Base-by-base conservation (phyloP, 2,888 invertebrate genomes). In the Lycaena phlaeas region DNA sequence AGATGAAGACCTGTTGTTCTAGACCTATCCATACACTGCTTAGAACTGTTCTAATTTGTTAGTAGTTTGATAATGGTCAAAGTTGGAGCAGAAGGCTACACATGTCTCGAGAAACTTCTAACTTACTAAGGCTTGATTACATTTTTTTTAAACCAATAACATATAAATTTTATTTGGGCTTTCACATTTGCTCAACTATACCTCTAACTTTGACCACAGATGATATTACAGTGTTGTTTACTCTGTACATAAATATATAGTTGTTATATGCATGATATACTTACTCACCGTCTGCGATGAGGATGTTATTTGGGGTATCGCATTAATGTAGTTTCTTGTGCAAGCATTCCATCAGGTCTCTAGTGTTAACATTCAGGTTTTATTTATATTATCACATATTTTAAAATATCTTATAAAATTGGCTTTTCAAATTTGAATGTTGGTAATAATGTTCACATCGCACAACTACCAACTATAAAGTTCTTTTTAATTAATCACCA, bases 1-100 rank as follows among this genome's bases (percentile, higher is more conserved):
- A 29, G 96, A 97, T 61, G 95, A 95, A 64, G 96, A 97, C 78
- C 81, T 97, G 45, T 85, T 97, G 43, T 97, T 97, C 85, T 95
- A 93, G 87, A 50, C 29, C n/a, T 15, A 7, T 18, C 18, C 18
- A 27, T 18, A 10, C 14, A 18, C 22, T 7, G 39, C 39, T 27
- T 36, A 37, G 34, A 29, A n/a, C n/a, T 36, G 25, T 40, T 27
- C 17, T 40, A 42, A 47, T 34, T 41, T 37, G 36, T 41, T 43
- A 39, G 48, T 48, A 48, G 47, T 46, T 29, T 27, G n/a, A 28
- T 40, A 50, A 47, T 39, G 10, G 51, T 52, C 53, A 49, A 48
- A 48, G 46, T 49, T 50, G 44, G 48, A 45, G 46, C 46, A 40
- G 44, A 29, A 40, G 43, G 41, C 36, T 15, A 37, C 17, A 22